Percentiles rank a stretch among this genome's conserved stretches.
Evolutionary conservation across 2,113 vertebrate genomes (phyloP).

Genomic region (Desmodus rotundus): DNA sequence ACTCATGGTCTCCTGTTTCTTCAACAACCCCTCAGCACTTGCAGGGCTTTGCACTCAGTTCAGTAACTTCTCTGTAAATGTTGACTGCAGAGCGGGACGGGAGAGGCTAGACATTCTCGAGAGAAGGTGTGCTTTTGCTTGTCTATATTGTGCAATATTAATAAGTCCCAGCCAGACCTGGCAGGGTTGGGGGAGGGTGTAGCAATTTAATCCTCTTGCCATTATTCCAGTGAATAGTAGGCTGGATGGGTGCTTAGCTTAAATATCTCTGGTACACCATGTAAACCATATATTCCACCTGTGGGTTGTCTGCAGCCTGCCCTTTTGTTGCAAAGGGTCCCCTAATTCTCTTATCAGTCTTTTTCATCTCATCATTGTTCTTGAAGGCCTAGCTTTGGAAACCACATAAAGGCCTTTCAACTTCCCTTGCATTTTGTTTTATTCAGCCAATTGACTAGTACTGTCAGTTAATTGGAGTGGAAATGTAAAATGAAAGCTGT

Average conservation of each 20-base stretch:
- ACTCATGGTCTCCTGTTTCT: background rate
- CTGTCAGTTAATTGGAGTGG: conserved; percentile 75
- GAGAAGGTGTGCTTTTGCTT: conserved; percentile 13
- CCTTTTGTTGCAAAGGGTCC: background rate
- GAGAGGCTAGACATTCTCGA: background rate
- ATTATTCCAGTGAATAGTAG: conserved; percentile 54
- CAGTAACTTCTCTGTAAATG: background rate
- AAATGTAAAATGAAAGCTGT: conserved; percentile 66
- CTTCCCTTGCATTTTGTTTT: conserved; percentile 49
- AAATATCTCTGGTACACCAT: background rate
- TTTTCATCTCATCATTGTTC: conserved; percentile 59
- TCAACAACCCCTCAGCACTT: background rate
- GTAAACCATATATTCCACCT: background rate
- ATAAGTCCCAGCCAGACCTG: conserved; percentile 29
- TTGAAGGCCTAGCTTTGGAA: conserved; percentile 36
- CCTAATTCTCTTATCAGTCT: conserved; percentile 45
- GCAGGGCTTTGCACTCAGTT: background rate
- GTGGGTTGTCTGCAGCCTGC: conserved; percentile 17
- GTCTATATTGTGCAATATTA: background rate
- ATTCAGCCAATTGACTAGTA: conserved; percentile 60
- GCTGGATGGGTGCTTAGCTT: background rate
- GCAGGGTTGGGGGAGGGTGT: background rate
- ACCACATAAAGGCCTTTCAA: background rate
- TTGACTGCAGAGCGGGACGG: background rate
- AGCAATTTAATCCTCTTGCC: conserved; percentile 31